Base-by-base conservation (phyloP, 2,888 invertebrate genomes). In the Drosophila pullipes region DNA sequence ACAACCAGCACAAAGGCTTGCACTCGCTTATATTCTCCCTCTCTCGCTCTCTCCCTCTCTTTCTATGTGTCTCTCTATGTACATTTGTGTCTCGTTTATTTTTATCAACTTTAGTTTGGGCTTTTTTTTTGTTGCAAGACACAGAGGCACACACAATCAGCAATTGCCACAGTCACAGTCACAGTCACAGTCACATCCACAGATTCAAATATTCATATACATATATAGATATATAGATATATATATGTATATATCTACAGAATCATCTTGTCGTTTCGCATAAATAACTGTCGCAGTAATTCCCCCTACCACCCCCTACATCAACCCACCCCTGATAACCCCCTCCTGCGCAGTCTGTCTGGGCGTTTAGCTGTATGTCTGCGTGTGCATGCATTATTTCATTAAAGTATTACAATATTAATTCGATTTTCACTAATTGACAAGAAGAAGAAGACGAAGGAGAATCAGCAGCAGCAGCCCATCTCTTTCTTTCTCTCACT, bases 371-470 rank as follows among this genome's bases (percentile, higher is more conserved):
- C 75, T 78, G 58, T 72, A 66, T 87, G 69, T 78, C 67, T 76
- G 65, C 62, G 74, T 69, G 63, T 76, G 76, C 82, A 83, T 91
- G 90, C 89, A 87, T 90, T 87, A 87, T 87, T 87, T 90, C 89
- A 91, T 90, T 91, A 91, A 87, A 91, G 90, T 79, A 86, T 85
- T 85, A 90, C 85, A 89, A 85, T 85, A 85, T 85, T 91, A 85
- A 85, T 85, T 85, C 91, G 85, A 85, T 85, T 89, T 91, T 81
- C 88, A 81, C 90, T 91, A 91, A 86, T 89, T 91, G 91, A 82
- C 79, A 75, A 69, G 62, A 63, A 72, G 79, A 75, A 73, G 73
- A 55, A 71, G 73, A 11, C 25, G 25, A 4, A 35, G 33, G 4
- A 13, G 33, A 11, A 25, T 52, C 52, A 41, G 61, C 13, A 52